These are phyloP conservation scores for Beris chalybata DNA, from an alignment of 2,888 invertebrate genomes.

Conservation along the genomic window DNA sequence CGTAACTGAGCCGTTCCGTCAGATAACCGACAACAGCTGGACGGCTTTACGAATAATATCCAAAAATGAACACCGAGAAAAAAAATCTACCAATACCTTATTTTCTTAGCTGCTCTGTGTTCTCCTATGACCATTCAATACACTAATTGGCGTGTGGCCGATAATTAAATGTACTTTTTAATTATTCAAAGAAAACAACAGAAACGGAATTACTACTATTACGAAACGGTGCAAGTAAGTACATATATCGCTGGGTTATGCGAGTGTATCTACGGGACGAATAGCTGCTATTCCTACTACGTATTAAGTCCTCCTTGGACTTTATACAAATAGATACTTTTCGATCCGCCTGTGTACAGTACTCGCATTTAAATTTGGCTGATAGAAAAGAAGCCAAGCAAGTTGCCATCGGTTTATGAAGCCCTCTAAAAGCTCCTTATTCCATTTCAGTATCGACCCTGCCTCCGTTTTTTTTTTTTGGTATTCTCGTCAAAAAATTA, in stretches of 20 bases:
- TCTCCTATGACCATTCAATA: constrained; percentile 3
- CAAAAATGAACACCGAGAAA: too few species aligned
- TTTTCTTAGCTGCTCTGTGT: constrained; percentile 25
- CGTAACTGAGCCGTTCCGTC: too few species aligned
- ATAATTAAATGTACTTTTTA: constrained; percentile 24
- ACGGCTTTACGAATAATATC: too few species aligned
- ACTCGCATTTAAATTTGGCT: constrained; percentile 40
- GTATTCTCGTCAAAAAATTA: constrained; percentile 9
- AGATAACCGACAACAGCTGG: too few species aligned
- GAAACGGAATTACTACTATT: not conserved
- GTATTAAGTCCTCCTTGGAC: not conserved
- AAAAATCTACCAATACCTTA: not conserved
- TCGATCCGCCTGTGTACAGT: constrained; percentile 13
- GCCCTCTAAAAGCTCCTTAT: constrained; percentile 33
- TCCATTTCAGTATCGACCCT: constrained; percentile 24
- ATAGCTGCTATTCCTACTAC: constrained; percentile 11
- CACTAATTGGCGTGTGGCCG: constrained; percentile 29
- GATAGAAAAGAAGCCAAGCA: constrained; percentile 39
- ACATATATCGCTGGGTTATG: not conserved
- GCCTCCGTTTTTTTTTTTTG: constrained; percentile 3
- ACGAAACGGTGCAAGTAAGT: not conserved
- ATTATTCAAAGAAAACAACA: constrained; percentile 15
- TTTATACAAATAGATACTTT: constrained; percentile 1
- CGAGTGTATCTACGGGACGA: constrained; percentile 11
- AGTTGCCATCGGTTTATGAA: constrained; percentile 40